Evolutionary conservation across 2,888 invertebrate genomes (phyloP).

Genomic region (Chymomyza fuscimana): DNA sequence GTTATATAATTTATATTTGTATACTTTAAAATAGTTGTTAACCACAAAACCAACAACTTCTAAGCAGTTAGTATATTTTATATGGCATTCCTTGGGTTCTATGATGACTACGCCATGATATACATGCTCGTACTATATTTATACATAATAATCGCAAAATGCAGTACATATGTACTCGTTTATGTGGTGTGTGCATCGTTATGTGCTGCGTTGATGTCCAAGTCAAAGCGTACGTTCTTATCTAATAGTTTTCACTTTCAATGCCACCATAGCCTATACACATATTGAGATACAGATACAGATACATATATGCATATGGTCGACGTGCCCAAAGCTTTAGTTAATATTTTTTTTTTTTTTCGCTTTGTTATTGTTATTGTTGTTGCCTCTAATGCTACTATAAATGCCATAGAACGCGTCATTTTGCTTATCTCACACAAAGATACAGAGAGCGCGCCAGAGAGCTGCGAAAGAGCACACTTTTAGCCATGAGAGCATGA

Average conservation of each 20-base stretch:
- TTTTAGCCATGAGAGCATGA: neutral
- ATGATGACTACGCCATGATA: neutral
- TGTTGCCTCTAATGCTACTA: neutral
- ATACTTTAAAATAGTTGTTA: neutral
- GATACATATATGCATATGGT: neutral
- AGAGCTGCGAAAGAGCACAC: neutral
- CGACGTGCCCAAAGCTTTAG: constrained; percentile 28
- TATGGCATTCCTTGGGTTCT: neutral
- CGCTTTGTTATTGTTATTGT: neutral
- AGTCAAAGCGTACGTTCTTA: constrained; percentile 37
- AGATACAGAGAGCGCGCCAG: neutral
- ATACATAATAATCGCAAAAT: neutral
- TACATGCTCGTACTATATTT: neutral
- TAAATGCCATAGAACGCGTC: constrained; percentile 8
- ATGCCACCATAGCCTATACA: constrained; percentile 40
- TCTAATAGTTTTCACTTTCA: constrained; percentile 74
- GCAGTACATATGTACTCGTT: neutral
- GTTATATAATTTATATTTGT: neutral
- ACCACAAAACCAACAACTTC: neutral
- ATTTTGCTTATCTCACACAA: neutral
- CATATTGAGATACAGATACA: constrained; percentile 3
- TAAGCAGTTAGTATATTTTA: neutral
- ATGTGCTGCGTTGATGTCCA: too few species aligned
- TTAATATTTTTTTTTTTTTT: neutral
- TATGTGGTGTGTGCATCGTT: too few species aligned